Conservation (phyloP, 2,113 vertebrate species). For the Platycercus adscitus region DNA sequence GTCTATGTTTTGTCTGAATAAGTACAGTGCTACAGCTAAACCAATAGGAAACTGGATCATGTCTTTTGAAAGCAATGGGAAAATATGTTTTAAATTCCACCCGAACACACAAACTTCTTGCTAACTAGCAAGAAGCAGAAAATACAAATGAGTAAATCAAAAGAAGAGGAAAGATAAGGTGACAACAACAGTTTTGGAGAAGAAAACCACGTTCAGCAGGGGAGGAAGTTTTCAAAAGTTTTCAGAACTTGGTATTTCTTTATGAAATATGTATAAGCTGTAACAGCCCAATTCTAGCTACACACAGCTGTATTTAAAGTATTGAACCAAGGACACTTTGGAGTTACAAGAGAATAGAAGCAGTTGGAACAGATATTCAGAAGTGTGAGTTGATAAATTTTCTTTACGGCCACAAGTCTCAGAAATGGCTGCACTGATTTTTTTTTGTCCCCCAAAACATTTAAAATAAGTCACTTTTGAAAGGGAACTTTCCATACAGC, state of each 20-base stretch:
- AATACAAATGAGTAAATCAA: background rate
- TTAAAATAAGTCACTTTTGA: background rate
- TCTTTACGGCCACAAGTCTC: background rate
- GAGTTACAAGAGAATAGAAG: background rate
- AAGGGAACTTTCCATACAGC: background rate
- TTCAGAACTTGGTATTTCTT: background rate
- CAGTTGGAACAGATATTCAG: background rate
- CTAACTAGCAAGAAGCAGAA: background rate
- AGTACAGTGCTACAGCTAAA: background rate
- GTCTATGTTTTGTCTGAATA: background rate
- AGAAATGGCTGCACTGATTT: background rate
- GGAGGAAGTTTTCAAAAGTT: conserved; percentile 7
- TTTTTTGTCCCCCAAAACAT: background rate
- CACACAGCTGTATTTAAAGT: background rate
- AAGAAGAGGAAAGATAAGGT: background rate
- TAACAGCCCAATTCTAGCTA: background rate
- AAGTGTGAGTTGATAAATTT: background rate
- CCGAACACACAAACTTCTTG: background rate
- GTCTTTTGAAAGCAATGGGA: background rate
- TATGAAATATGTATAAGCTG: conserved; percentile 9
- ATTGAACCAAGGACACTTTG: conserved; percentile 13
- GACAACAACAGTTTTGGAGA: background rate
- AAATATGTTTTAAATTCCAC: background rate
- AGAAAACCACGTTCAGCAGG: background rate
- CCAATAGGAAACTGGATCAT: background rate